These are phyloP conservation scores for Pagetopsis macropterus DNA, from an alignment of 2,797 vertebrate species.

Conservation along the genomic window DNA sequence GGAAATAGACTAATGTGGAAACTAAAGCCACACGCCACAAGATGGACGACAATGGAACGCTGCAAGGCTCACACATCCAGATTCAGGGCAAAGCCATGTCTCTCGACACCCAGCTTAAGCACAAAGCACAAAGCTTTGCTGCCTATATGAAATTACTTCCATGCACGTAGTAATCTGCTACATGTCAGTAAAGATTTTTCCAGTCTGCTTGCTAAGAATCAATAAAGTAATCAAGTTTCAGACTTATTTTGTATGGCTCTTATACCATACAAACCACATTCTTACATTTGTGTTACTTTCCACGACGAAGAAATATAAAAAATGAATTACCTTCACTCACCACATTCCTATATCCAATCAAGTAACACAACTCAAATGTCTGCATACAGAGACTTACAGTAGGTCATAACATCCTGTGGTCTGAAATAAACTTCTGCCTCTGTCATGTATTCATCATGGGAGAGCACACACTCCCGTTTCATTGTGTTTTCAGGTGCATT, in stretches of 20 bases:
- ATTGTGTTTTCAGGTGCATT: slow-evolving; percentile 72
- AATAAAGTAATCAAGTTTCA: slow-evolving; percentile 25
- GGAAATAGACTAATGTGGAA: slow-evolving; percentile 84
- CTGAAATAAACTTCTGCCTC: slow-evolving; percentile 69
- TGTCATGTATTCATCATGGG: slow-evolving; percentile 70
- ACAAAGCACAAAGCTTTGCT: slow-evolving; percentile 56
- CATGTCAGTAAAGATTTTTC: slow-evolving; percentile 38
- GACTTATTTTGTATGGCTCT: slow-evolving; percentile 14
- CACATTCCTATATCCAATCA: slow-evolving; percentile 55
- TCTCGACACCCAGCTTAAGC: slow-evolving; percentile 65
- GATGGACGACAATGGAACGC: slow-evolving; percentile 76
- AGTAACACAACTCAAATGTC: slow-evolving; percentile 33
- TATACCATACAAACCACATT: slow-evolving; percentile 30
- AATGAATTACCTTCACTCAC: slow-evolving; percentile 37
- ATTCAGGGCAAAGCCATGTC: slow-evolving; percentile 61
- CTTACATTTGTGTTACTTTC: slow-evolving; percentile 44
- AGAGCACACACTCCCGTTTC: slow-evolving; percentile 75
- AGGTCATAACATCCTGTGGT: slow-evolving; percentile 69
- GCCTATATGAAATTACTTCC: slow-evolving; percentile 46
- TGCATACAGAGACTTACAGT: slow-evolving; percentile 35
- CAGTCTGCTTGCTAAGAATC: slow-evolving; percentile 10
- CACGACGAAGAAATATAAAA: slow-evolving; percentile 34
- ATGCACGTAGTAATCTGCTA: slow-evolving; percentile 24
- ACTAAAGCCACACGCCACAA: slow-evolving; percentile 83
- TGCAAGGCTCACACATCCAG: slow-evolving; percentile 73